Evolutionary conservation across 2,113 vertebrate genomes (phyloP).

Genomic region (Otolemur garnettii): DNA sequence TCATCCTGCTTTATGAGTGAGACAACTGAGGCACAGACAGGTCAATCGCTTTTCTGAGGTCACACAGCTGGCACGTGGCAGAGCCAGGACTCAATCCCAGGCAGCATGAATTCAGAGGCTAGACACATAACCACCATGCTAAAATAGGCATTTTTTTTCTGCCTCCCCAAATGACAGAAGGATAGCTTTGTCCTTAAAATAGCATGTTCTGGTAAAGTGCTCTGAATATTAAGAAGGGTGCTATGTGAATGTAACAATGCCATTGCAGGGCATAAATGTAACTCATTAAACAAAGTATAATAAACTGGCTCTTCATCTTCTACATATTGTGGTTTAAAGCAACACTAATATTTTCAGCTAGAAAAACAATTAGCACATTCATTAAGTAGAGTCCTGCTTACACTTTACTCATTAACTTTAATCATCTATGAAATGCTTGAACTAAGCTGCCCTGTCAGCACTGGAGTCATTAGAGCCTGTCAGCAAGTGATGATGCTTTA

Average conservation of each 20-base stretch:
- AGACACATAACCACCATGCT: slow-evolving; percentile 13
- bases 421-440: slow-evolving; percentile 82
- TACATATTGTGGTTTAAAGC: slow-evolving; percentile 80
- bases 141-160: slow-evolving; percentile 49
- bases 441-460: slow-evolving; percentile 74
- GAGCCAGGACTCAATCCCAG: not conserved
- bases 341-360: slow-evolving; percentile 80
- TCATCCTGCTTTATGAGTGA: not conserved
- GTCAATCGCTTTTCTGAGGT: not conserved
- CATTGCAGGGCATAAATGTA: slow-evolving; percentile 78
- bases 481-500: slow-evolving; percentile 72
- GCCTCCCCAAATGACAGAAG: slow-evolving; percentile 65
- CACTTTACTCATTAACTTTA: slow-evolving; percentile 80
- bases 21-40: slow-evolving; percentile 5
- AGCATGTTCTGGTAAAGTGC: slow-evolving; percentile 60
- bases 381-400: slow-evolving; percentile 82
- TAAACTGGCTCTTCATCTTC: slow-evolving; percentile 81
- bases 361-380: slow-evolving; percentile 82
- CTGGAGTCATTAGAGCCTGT: slow-evolving; percentile 74
- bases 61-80: not conserved
- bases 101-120: slow-evolving; percentile 4
- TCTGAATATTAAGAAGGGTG: slow-evolving; percentile 78
- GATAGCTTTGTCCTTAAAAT: slow-evolving; percentile 78
- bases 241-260: slow-evolving; percentile 71
- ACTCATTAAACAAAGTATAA: slow-evolving; percentile 78